Base-by-base conservation (phyloP, 2,113 vertebrate species). In the Progne subis region DNA sequence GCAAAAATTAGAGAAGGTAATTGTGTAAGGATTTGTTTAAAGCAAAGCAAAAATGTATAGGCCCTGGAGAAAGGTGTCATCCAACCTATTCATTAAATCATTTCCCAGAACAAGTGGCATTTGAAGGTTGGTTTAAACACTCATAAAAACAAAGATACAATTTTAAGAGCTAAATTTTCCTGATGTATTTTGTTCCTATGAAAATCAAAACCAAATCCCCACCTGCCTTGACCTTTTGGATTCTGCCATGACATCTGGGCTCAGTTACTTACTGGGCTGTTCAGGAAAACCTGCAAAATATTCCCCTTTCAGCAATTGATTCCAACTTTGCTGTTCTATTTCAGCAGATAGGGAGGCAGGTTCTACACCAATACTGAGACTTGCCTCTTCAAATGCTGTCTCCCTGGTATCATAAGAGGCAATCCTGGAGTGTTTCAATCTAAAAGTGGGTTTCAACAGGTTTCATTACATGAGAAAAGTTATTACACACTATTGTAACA, bases 231-330 rank as follows among this genome's bases (percentile, higher is more conserved):
- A 96, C 91, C 91, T 92, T 95, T 88, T 61, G 76, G 64, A 83
- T 91, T 70, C 68, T 83, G 43, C 77, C 37, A 46, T 93, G 83
- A 61, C 77, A 68, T 68, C 65, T 88, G 37, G 56, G 60, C 59
- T 95, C 75, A 41, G 76, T 68, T 88, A 57, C 67, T 90, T 85
- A 57, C 12, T 77, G 86, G 69, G 31, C 85, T 71, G 63, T 78
- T 92, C 75, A 71, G 83, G 91, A 95, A 92, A 91, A 78, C 53
- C 49, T 79, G 47, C 24, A 57, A 90, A 92, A 84, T 72, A 82
- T 46, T 87, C 50, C 71, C 18, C 39, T 79, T 94, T 84, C 57
- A 50, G 79, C 46, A 76, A 67, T 4, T 26, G 49, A 80, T 84
- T 88, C 32, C 80, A 69, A 19, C 19, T 24, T 86, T 47, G 12